These are phyloP conservation scores for Syngnathus typhle DNA, from an alignment of 2,113 vertebrate genomes.

Conservation along the genomic window DNA sequence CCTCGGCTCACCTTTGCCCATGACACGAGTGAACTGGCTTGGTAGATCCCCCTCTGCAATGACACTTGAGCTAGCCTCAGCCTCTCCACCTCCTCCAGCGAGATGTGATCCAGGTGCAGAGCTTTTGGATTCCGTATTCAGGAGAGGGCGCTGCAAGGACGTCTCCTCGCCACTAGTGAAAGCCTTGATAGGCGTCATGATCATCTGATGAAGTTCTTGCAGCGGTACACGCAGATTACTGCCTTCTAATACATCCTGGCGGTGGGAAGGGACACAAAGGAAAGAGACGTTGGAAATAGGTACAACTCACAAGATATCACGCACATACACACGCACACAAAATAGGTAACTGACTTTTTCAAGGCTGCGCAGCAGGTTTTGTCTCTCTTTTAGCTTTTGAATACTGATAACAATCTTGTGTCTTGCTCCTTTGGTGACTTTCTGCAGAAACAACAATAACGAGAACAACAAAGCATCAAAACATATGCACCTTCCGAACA, in stretches of 20 bases:
- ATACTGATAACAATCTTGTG: conserved; percentile 99
- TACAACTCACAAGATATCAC: too few relatives aligned
- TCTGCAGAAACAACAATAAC: conserved; percentile 67
- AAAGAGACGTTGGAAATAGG: not conserved
- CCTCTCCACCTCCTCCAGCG: conserved; percentile 70
- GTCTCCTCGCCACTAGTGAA: conserved; percentile 68
- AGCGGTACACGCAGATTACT: conserved; percentile 85
- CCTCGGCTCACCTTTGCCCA: conserved; percentile 89
- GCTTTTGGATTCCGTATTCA: conserved; percentile 73
- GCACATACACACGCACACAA: not conserved
- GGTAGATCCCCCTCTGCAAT: conserved; percentile 89
- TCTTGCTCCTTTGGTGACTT: conserved; percentile 96
- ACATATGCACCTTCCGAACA: not conserved
- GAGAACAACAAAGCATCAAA: not conserved
- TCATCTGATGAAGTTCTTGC: conserved; percentile 98
- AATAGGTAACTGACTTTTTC: conserved; percentile 79
- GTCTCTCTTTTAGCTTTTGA: conserved; percentile 94
- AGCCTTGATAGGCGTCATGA: conserved; percentile 93
- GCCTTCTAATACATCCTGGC: conserved; percentile 92
- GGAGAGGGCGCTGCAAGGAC: conserved; percentile 71
- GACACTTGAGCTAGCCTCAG: conserved; percentile 74
- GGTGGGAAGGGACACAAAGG: not conserved
- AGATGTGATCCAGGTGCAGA: conserved; percentile 77
- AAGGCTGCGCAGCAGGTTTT: conserved; percentile 88
- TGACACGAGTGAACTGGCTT: conserved; percentile 93